Evolutionary conservation across 2,113 vertebrate genomes (phyloP), one percentile per base, ranked within the genome.

Genomic region (Halichoeres trimaculatus): DNA sequence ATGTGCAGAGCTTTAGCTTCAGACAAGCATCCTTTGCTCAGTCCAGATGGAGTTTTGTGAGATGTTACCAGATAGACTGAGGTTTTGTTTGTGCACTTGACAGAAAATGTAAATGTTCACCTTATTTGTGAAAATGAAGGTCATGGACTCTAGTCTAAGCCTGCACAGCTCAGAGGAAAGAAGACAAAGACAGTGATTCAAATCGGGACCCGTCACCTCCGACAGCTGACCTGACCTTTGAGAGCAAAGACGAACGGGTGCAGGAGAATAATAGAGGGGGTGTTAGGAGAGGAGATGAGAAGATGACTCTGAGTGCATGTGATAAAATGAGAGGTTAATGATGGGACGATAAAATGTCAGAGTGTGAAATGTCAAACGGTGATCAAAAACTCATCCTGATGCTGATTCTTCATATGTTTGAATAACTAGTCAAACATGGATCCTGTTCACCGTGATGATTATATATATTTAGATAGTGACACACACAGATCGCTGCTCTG

Each of bases 201-300:
- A 66, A 45, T 22, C 65, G 34, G 43, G 38, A 52, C 8, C 10
- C 9, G 17, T 70, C 54, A 59, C 70, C 55, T 67, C 11, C 8
- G 61, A 57, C 61, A 3, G 72, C 59, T 26, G 48, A 70, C 50
- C 40, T 86, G 79, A 83, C 87, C 87, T 89, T 85, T 81, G 48
- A 61, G 62, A 60, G 59, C 36, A 22, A 53, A 64, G 47, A 71
- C n/a, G 20, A 43, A 2, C n/a, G 23, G 52, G 36, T 20, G 57
- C 26, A 30, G 34, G 20, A 63, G 70, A 71, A 80, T 78, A 84
- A 80, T 38, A 41, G 63, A 40, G 58, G 57, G 47, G 17, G 67
- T 57, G 45, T 66, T 62, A 19, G 23, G 61, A 40, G 57, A 77
- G 43, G 23, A 30, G 38, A 51, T 34, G 47, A 57, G 59, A 63